phyloP scores from a whole-genome alignment of 2,113 vertebrate species.

The Hippotragus niger region DNA sequence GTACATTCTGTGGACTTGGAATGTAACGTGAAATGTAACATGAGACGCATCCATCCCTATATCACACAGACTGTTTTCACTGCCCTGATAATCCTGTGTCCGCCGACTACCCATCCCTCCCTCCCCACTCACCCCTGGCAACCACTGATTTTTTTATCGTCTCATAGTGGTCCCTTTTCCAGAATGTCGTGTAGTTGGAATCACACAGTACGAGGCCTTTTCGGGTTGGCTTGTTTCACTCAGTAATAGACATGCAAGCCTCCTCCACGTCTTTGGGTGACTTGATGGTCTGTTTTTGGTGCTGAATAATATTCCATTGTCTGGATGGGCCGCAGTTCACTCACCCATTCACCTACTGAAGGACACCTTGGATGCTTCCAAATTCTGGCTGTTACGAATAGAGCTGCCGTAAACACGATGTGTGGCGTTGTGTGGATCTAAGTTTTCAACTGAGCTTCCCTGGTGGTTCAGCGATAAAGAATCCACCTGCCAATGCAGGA shows the following conservation, averaged over 20 bases:
- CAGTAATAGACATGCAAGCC: background rate
- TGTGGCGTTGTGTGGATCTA: background rate
- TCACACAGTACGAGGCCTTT: background rate
- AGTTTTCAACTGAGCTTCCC: background rate
- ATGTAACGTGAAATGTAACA: too few species aligned
- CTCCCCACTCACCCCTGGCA: fast-evolving
- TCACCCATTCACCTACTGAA: background rate
- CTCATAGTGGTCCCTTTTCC: background rate
- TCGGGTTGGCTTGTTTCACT: background rate
- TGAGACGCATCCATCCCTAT: fast-evolving
- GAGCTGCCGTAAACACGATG: background rate
- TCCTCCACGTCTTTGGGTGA: background rate
- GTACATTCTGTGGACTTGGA: background rate
- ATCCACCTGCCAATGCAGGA: too few species aligned
- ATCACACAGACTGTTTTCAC: too few species aligned
- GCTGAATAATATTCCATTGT: background rate
- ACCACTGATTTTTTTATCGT: background rate
- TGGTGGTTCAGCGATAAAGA: too few species aligned
- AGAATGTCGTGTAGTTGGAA: fast-evolving
- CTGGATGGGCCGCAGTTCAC: background rate
- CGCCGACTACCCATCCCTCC: background rate
- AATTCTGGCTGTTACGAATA: background rate
- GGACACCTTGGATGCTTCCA: background rate
- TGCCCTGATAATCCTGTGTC: background rate
- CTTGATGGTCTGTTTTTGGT: background rate